Evolutionary conservation across 2,113 vertebrate genomes (phyloP), one percentile per base, ranked within the genome.

Genomic region (Orycteropus afer): DNA sequence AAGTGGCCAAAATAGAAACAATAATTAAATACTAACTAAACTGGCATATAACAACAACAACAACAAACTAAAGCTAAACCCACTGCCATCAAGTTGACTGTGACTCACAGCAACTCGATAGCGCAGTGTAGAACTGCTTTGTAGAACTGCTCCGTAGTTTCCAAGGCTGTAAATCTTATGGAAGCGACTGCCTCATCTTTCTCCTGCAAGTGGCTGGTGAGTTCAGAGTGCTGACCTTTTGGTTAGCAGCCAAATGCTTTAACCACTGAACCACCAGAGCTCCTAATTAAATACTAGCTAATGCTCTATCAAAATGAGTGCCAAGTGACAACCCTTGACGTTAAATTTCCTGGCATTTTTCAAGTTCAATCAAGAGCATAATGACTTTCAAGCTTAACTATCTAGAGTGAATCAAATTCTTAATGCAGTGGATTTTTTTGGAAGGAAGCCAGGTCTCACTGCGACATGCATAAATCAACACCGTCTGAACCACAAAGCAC

Each of bases 341-440:
- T 93, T 93, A 90, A 93, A 90, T 85, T 92, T 97, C 85, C 90
- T 95, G 89, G 80, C 40, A 95, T 95, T 96, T 97, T 85, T 92
- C 90, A 97, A 94, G 84, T 91, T 89, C 90, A 92, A 84, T 65
- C 76, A 92, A 93, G 97, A 97, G 67, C 81, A 65, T 79, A 89
- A 89, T 18, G 49, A 93, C 59, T 74, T 95, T 95, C 57, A 81
- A 93, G 86, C 89, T 95, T 94, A 93, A 92, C 96, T 96, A 87
- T 95, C 59, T 65, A 89, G 89, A 95, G 89, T 85, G 86, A 94
- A 95, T 94, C 86, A 93, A 96, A 94, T 93, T 94, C 92, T 95
- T 79, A 83, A 94, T 63, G n/a, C 71, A 93, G 82, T 79, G 91
- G 71, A 89, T 82, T 95, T 91, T n/a, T 91, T 45, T 96, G 96